phyloP scores from a whole-genome alignment of 1,140 invertebrate genomes.

The Lethrus apterus region DNA sequence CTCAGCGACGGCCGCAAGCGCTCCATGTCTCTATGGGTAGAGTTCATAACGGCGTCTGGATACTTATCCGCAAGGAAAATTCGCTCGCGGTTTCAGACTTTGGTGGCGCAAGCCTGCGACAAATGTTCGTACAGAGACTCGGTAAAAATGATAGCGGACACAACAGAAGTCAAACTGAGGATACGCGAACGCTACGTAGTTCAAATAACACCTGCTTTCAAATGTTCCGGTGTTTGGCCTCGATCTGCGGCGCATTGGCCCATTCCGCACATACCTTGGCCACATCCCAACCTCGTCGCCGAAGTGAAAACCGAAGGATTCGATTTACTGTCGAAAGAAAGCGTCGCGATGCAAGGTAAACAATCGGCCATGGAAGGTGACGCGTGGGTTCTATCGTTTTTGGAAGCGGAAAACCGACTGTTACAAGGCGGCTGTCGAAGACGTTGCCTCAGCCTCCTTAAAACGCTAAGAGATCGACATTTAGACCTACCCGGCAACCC shows the following conservation, averaged over 20 bases:
- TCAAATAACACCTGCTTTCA: slow-evolving; percentile 90
- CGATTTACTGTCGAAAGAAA: slow-evolving; percentile 84
- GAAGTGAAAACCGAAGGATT: slow-evolving; percentile 94
- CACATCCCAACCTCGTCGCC: slow-evolving; percentile 78
- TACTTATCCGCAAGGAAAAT: slow-evolving; percentile 93
- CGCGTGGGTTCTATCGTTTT: slow-evolving; percentile 88
- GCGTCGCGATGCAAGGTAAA: slow-evolving; percentile 69
- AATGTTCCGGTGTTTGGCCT: slow-evolving; percentile 91
- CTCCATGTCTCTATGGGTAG: slow-evolving; percentile 96
- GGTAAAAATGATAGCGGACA: slow-evolving; percentile 92
- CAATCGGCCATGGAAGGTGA: slow-evolving; percentile 91
- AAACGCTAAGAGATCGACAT: slow-evolving; percentile 83
- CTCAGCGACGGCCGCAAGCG: slow-evolving; percentile 90
- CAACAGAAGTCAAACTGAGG: slow-evolving; percentile 80
- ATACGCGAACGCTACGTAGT: slow-evolving; percentile 88
- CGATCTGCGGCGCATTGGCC: slow-evolving; percentile 91
- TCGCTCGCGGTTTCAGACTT: slow-evolving; percentile 84
- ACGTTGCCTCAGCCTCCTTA: slow-evolving; percentile 78
- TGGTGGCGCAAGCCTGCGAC: slow-evolving; percentile 91
- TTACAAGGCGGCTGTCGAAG: slow-evolving; percentile 69
- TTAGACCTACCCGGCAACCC: slow-evolving; percentile 82
- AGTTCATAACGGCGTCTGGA: slow-evolving; percentile 94
- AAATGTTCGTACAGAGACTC: slow-evolving; percentile 86
- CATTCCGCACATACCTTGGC: slow-evolving; percentile 80
- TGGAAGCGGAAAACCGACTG: slow-evolving; percentile 79